Evolutionary conservation across 2,113 vertebrate genomes (phyloP).

Genomic region (Panthera leo): DNA sequence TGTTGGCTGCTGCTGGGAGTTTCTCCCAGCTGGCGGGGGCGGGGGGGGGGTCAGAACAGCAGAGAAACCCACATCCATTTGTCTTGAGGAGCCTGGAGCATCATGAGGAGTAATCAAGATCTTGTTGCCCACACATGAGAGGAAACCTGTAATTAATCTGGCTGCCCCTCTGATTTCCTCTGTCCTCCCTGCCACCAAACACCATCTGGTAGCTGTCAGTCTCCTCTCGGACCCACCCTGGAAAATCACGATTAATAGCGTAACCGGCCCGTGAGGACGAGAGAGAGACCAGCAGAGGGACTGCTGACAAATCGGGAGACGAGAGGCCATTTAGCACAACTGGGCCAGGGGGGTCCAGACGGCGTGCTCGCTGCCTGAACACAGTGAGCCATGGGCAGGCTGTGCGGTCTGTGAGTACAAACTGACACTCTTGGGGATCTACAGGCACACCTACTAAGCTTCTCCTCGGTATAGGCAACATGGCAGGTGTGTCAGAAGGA

Average conservation of each 20-base stretch:
- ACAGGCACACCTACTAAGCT: background rate
- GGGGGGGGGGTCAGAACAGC: background rate
- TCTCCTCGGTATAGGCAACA: background rate
- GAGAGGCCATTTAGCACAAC: background rate
- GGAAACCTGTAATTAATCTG: conserved; percentile 58
- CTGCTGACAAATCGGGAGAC: background rate
- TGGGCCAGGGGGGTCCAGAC: background rate
- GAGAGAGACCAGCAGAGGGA: background rate
- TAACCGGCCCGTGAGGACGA: background rate
- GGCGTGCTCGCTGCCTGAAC: accelerated
- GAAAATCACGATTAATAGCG: conserved; percentile 44
- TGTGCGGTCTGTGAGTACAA: background rate
- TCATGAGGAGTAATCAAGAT: conserved; percentile 66
- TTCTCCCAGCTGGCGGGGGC: background rate
- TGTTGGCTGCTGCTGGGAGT: background rate
- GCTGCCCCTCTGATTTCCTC: conserved; percentile 45
- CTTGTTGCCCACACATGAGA: conserved; percentile 44
- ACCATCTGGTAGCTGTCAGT: conserved; percentile 23
- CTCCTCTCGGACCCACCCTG: background rate
- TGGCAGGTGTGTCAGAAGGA: background rate
- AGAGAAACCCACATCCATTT: conserved; percentile 43
- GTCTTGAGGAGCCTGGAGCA: conserved; percentile 53
- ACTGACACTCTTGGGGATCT: background rate
- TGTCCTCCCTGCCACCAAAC: background rate
- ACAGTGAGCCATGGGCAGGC: accelerated